Base-by-base conservation (phyloP, 2,113 vertebrate species). In the Picathartes gymnocephalus region DNA sequence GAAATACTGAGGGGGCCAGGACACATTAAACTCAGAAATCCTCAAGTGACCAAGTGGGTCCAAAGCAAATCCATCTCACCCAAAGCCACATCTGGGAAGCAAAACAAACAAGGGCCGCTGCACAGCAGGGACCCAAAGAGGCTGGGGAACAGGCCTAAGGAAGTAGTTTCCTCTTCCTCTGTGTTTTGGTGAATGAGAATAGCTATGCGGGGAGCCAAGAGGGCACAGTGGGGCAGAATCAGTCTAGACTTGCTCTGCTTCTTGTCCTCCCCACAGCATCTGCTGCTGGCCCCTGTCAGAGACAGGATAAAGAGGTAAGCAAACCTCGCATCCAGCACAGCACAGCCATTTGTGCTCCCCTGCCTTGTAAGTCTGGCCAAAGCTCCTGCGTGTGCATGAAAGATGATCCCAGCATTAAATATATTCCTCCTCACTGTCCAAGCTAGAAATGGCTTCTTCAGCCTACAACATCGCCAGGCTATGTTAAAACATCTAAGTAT, bases 401-500 rank as follows among this genome's bases (percentile, higher is more conserved):
- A 87, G 62, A 37, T 30, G n/a, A 65, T 65, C 61, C 44, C 53
- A 28, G 21, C 11, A 47, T 19, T 33, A 62, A 65, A 84, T 35
- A 56, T 56, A 73, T 71, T 74, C 42, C 51, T 74, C 4, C 30
- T 70, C 92, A 72, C 70, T 2, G 56, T 62, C 71, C 57, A 54
- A 73, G 77, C 57, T 88, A 70, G 89, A 74, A 78, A 79, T 11
- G 18, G 57, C 17, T 91, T 11, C 27, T 53, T 85, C 48, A 73
- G 73, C 72, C 83, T 45, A 33, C 25, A 70, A 33, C 35, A 74
- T 44, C 68, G 68, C 45, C 73, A 73, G 47, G 65, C 85, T 50
- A 64, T 35, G 66, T 89, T 82, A 89, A 90, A 96, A 95, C 45
- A 65, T 50, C 72, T 69, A 56, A 86, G 74, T 51, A 60, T 62